Conservation (phyloP, 2,888 invertebrate genomes). For the Caprella mutica region DNA sequence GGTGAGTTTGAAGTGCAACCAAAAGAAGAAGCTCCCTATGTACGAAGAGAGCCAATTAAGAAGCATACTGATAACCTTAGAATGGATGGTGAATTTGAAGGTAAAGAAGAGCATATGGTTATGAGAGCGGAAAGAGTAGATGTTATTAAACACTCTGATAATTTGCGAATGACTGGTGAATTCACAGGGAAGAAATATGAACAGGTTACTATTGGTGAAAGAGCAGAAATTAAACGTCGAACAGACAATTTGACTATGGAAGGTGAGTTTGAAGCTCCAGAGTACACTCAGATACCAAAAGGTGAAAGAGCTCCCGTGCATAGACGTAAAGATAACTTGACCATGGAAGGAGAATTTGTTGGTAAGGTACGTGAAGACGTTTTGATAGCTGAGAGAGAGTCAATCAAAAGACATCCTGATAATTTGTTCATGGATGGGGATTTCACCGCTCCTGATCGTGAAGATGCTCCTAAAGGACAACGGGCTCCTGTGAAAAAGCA, state of each 20-base stretch:
- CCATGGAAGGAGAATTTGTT: conserved; percentile 40
- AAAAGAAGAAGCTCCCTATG: conserved; percentile 40
- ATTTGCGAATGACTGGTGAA: conserved; percentile 15
- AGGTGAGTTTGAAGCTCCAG: conserved; percentile 16
- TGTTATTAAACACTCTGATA: conserved; percentile 10
- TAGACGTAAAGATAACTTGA: conserved; percentile 28
- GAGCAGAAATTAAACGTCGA: conserved; percentile 28
- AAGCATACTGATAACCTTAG: conserved; percentile 20
- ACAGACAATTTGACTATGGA: conserved; percentile 25
- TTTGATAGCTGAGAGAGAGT: conserved; percentile 15
- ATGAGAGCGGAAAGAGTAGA: conserved; percentile 6
- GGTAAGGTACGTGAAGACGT: conserved; percentile 29
- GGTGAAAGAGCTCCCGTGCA: conserved; percentile 18
- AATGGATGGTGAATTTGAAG: conserved; percentile 16
- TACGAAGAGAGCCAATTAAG: conserved; percentile 37
- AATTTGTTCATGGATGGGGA: conserved; percentile 41
- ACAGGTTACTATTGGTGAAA: conserved; percentile 19
- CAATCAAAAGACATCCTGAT: conserved; percentile 35
- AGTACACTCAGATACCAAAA: conserved; percentile 8
- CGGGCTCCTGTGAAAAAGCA: conserved; percentile 37
- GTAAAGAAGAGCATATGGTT: conserved; percentile 14
- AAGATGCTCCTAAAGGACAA: conserved; percentile 42
- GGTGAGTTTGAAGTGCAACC: conserved; percentile 43
- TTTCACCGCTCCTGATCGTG: conserved; percentile 48
- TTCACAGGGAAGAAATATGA: conserved; percentile 16